A percentile compares a stretch with the other conserved stretches of the same genome.
phyloP scores from a whole-genome alignment of 2,113 vertebrate genomes.

The Anarhynchus alexandrinus region DNA sequence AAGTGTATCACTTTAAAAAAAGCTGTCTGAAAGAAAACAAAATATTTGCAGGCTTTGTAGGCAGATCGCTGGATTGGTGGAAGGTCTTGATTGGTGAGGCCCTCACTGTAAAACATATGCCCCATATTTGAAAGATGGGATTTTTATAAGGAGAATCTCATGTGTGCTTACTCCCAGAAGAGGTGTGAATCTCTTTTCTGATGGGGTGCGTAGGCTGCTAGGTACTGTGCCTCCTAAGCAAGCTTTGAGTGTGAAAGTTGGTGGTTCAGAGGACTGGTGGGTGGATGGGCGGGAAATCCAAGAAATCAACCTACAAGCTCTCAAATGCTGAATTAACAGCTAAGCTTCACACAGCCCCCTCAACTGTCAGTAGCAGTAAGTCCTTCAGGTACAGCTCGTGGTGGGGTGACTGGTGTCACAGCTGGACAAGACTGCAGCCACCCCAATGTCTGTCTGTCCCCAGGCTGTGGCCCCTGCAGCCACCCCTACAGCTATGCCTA shows the following conservation, averaged over 20 bases:
- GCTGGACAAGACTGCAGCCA: neutral
- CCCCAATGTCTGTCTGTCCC: neutral
- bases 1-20: neutral
- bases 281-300: neutral
- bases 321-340: neutral
- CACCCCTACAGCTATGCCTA: neutral
- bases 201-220: neutral
- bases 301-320: neutral
- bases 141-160: neutral
- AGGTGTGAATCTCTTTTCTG: neutral
- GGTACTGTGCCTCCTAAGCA: neutral
- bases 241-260: neutral
- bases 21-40: neutral
- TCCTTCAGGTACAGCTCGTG: neutral
- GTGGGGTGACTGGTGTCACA: too few relatives aligned
- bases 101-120: neutral
- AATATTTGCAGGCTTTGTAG: neutral
- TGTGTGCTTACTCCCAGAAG: neutral
- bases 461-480: accelerated
- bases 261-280: neutral
- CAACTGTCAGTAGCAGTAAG: neutral
- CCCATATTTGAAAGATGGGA: neutral
- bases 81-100: neutral
- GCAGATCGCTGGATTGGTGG: neutral
- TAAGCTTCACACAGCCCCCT: neutral